A percentile compares a stretch with the other conserved stretches of the same genome.
Evolutionary conservation across 2,113 vertebrate species (phyloP).

Genomic region (Spizaetus ornatus): DNA sequence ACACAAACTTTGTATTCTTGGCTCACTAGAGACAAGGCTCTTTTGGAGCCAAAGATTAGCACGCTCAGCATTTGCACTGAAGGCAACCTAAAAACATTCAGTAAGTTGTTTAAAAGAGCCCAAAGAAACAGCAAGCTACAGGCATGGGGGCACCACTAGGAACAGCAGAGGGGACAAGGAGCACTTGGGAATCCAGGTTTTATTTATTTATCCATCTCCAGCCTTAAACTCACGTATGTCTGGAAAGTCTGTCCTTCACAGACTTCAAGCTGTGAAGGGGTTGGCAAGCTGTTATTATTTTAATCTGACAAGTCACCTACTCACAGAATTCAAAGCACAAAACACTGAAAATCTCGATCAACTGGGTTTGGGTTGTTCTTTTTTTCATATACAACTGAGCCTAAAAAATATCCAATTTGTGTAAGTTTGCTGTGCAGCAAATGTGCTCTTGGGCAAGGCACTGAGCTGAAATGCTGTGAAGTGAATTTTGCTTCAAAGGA

Average conservation of each 20-base stretch:
- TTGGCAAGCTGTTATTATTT: background rate
- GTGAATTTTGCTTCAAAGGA: conserved; percentile 15
- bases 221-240: background rate
- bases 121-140: background rate
- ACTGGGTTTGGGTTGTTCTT: background rate
- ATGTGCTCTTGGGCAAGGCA: background rate
- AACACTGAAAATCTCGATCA: background rate
- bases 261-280: background rate
- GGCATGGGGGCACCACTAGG: background rate
- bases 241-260: background rate
- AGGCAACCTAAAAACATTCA: background rate
- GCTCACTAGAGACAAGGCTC: background rate
- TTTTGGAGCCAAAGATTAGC: background rate
- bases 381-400: background rate
- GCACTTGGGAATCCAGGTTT: background rate
- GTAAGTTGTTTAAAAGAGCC: background rate
- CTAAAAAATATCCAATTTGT: background rate
- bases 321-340: background rate
- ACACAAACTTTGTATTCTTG: background rate
- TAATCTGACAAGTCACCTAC: background rate
- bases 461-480: background rate
- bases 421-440: background rate
- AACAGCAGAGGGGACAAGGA: background rate
- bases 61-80: background rate
- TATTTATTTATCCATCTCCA: background rate